Evolutionary conservation across 2,888 invertebrate genomes (phyloP), one percentile per base, ranked within the genome.

Genomic region (Leptopilina myrica): DNA sequence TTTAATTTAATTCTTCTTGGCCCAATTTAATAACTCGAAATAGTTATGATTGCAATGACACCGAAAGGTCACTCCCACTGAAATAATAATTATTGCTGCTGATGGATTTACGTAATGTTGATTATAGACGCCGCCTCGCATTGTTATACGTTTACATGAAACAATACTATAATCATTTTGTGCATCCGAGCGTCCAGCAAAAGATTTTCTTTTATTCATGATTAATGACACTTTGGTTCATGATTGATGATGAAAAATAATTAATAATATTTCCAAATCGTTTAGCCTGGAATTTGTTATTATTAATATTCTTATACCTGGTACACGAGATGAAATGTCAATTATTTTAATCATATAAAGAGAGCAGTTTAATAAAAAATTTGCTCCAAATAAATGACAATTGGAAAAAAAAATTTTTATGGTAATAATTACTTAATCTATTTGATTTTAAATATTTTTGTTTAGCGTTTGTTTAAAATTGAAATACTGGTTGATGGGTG

Each of bases 41-140:
- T 59, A 33, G 8, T 69, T 12, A 56, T n/a, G 12, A 73, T 59
- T 73, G 56, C 56, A 56, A 59, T 56, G 73, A 73, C 73, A 73
- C 73, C 53, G 56, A 73, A 40, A 59, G 73, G 73, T 73, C 73
- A 73, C 56, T 73, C 73, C 73, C 73, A 59, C 15, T 56, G 26
- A 8, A 73, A 56, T 73, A 73, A 53, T 73, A 56, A 73, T 73
- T 73, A 56, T 73, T 40, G 56, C 40, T 73, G 40, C 33, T 73
- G 73, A 73, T 73, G n/a, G 73, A n/a, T 59, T 73, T 73, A 73
- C 73, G 73, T 73, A 73, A 73, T 73, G 56, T 73, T 56, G 73
- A 73, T 73, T 73, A 73, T 56, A 73, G 73, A 73, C 40, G 73
- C 9, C 56, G 33, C 56, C 73, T 73, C 73, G 33, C 33, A 73